These are phyloP conservation scores for Bubo blakistoni DNA, from an alignment of 2,113 vertebrate genomes.

Conservation along the genomic window DNA sequence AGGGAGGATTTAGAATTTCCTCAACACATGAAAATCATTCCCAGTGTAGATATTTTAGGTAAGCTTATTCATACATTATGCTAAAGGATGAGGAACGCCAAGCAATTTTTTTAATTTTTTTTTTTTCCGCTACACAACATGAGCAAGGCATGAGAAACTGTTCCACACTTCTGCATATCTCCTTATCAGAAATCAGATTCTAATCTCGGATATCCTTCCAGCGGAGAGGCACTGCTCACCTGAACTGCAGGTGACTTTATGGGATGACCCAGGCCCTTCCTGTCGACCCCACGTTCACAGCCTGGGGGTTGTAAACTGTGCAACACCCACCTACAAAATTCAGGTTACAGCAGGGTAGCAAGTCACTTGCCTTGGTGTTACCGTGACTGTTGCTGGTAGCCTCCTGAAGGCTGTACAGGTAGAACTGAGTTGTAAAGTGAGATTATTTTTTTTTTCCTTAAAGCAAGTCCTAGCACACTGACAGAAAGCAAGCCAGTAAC, in stretches of 20 bases:
- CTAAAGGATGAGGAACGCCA: background rate
- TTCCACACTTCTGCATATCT: background rate
- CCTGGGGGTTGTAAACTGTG: background rate
- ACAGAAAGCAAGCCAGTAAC: background rate
- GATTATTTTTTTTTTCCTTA: background rate
- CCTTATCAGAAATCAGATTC: background rate
- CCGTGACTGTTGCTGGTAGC: background rate
- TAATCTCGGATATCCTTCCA: background rate
- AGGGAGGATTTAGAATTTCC: slow-evolving; percentile 12
- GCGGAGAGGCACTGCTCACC: background rate
- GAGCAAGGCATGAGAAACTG: background rate
- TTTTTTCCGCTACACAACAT: background rate
- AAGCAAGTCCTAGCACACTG: background rate
- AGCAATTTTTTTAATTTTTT: too few relatives aligned
- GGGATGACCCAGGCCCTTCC: background rate
- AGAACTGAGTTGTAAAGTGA: background rate
- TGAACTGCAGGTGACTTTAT: background rate
- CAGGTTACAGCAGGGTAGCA: background rate
- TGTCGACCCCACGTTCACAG: background rate
- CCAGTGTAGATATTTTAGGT: background rate
- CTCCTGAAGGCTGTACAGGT: background rate
- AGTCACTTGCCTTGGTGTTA: background rate
- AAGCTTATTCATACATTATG: background rate
- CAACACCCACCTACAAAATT: background rate
- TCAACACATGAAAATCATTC: background rate